phyloP scores from a whole-genome alignment of 2,888 invertebrate genomes.

The Hedychridium roseum region DNA sequence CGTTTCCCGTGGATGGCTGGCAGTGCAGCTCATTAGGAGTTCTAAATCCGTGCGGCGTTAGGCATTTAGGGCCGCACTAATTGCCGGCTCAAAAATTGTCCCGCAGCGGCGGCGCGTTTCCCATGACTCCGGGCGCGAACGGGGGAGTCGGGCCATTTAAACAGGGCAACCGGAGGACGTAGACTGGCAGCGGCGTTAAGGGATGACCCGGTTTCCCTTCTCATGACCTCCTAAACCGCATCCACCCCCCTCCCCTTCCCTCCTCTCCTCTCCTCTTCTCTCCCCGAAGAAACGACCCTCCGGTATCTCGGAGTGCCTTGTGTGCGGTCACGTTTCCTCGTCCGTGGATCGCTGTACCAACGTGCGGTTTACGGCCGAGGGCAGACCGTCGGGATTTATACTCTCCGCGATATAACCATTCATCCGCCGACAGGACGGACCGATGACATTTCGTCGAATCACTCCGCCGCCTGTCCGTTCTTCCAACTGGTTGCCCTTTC shows the following conservation, averaged over 20 bases:
- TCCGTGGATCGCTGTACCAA: too few relatives aligned
- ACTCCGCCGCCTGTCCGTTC: too few relatives aligned
- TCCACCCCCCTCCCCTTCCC: conserved; percentile 8
- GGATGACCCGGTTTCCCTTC: conserved; percentile 59
- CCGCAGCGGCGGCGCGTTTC: conserved; percentile 13
- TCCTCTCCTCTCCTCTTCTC: conserved; percentile 20
- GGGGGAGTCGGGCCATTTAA: conserved; percentile 9
- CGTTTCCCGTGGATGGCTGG: too few relatives aligned
- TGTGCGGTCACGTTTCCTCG: conserved; percentile 37
- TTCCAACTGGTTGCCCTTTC: too few relatives aligned
- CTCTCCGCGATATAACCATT: too few relatives aligned
- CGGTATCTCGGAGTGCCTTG: conserved; percentile 31
- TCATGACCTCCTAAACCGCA: conserved; percentile 49
- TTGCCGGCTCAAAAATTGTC: conserved; percentile 14
- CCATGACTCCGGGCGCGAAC: not conserved
- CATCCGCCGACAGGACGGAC: too few relatives aligned
- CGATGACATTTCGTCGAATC: too few relatives aligned
- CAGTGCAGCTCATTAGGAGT: too few relatives aligned
- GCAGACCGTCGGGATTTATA: too few relatives aligned
- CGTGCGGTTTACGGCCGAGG: too few relatives aligned
- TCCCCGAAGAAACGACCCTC: conserved; percentile 27
- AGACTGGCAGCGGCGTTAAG: conserved; percentile 28
- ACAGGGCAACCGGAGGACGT: conserved; percentile 4
- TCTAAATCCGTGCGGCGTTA: conserved; percentile 23
- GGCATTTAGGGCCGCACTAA: conserved; percentile 25